A percentile compares a stretch with the other conserved stretches of the same genome.
These are phyloP conservation scores for Rhyacichthys aspro DNA, from an alignment of 2,797 vertebrate genomes.

Conservation along the genomic window DNA sequence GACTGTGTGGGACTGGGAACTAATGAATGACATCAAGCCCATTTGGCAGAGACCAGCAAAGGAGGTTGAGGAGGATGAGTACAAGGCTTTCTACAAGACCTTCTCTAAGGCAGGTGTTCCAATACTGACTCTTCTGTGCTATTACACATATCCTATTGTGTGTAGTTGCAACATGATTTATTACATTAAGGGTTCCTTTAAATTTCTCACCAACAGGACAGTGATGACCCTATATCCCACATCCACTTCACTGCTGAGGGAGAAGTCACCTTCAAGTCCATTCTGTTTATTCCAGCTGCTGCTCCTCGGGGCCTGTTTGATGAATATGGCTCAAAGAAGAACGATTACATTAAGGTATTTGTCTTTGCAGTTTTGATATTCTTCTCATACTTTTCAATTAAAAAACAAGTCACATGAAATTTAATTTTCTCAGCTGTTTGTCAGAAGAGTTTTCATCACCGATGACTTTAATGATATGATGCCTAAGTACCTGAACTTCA, in stretches of 20 bases:
- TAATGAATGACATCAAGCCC: conserved; percentile 99
- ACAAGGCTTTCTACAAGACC: conserved; percentile 98
- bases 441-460: conserved; percentile 95
- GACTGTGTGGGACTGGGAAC: conserved; percentile 99
- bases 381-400: neutral
- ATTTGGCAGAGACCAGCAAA: conserved; percentile 97
- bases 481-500: conserved; percentile 98
- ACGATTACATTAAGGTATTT: conserved; percentile 96
- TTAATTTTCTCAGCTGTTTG: conserved; percentile 72
- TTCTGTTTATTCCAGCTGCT: conserved; percentile 91
- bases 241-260: conserved; percentile 99
- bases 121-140: too few species aligned
- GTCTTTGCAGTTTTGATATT: too few species aligned
- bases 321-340: conserved; percentile 98
- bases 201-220: conserved; percentile 79
- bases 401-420: too few species aligned
- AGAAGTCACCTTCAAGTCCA: conserved; percentile 98
- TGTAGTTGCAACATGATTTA: too few species aligned
- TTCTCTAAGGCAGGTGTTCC: conserved; percentile 90
- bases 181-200: too few species aligned
- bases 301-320: conserved; percentile 97
- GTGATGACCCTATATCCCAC: conserved; percentile 89
- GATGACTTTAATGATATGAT: conserved; percentile 99
- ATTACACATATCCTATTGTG: too few species aligned
- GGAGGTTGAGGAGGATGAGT: conserved; percentile 97